Evolutionary conservation across 2,113 vertebrate genomes (phyloP), one percentile per base, ranked within the genome.

Genomic region (Ptilorrhoa leucosticta): DNA sequence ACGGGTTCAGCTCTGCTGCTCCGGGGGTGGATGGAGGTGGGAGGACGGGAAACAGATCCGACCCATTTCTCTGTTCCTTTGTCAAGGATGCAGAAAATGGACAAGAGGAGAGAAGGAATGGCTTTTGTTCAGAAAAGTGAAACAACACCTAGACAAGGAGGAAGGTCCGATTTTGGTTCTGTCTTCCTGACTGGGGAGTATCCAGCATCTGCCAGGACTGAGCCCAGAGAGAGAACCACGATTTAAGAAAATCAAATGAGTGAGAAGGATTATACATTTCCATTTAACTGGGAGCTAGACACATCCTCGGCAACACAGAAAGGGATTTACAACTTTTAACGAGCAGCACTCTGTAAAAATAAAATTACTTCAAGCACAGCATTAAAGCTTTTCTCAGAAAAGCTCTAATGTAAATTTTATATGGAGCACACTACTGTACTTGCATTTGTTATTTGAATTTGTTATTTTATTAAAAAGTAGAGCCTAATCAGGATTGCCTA

Each of bases 341-440:
- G 8, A 92, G 70, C 83, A 83, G 39, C 9, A 63, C 80, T 93
- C 60, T 66, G 73, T 93, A 92, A 96, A 95, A 97, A 94, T 93
- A 93, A 97, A 95, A 94, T 95, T 14, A 89, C 82, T 97, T 97
- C 93, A 91, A 96, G 95, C 89, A 82, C 56, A 94, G 63, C 66
- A 91, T 86, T 97, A 95, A 94, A 96, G 44, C 44, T 88, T 93
- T 78, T 69, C 83, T 94, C 35, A 61, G 88, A 83, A 97, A 96
- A 96, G 71, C 91, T 95, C 79, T 93, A 90, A 94, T 93, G 91
- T 83, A 92, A 96, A 94, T 97, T 96, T 95, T 92, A 93, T 84
- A 81, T 53, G 69, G 44, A 93, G 45, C 33, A 20, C 56, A 80
- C 42, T 83, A 56, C 85, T 83, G 60, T 90, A 91, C 3, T 19